Evolutionary conservation across 2,113 vertebrate genomes (phyloP).

Genomic region (Megaceryle torquata): DNA sequence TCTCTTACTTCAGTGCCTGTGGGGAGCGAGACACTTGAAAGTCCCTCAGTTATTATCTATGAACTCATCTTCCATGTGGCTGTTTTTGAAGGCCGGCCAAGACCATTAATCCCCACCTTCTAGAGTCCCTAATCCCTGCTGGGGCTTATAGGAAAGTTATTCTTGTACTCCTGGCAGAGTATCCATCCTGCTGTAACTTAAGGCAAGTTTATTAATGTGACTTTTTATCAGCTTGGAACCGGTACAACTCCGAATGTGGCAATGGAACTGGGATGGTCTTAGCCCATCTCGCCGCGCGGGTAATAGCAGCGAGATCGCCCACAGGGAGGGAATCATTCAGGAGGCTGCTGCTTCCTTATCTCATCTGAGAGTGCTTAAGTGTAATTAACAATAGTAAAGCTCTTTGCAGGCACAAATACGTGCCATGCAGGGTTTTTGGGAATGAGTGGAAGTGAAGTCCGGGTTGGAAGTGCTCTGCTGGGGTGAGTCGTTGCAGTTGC

Average conservation of each 20-base stretch:
- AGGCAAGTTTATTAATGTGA: conserved; percentile 31
- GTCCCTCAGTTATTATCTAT: conserved; percentile 50
- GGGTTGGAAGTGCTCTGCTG: not conserved
- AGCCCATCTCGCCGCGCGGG: not conserved
- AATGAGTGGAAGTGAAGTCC: not conserved
- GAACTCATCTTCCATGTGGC: conserved; percentile 62
- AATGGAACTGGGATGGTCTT: not conserved
- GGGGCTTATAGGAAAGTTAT: conserved; percentile 54
- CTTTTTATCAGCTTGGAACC: conserved; percentile 25
- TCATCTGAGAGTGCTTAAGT: not conserved
- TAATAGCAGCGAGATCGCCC: not conserved
- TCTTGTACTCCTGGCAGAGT: conserved; percentile 35
- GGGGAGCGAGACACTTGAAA: not conserved
- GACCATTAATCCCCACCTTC: conserved; percentile 57
- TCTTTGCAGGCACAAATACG: not conserved
- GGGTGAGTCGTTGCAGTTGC: not conserved
- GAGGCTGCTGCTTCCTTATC: not conserved
- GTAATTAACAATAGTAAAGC: rapidly evolving
- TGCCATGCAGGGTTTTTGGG: not conserved
- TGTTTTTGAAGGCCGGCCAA: conserved; percentile 48
- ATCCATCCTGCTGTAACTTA: not conserved
- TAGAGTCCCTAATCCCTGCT: conserved; percentile 47
- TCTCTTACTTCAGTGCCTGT: not conserved
- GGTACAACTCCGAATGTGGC: not conserved
- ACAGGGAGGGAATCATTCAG: not conserved